A percentile compares a stretch with the other conserved stretches of the same genome.
These are phyloP conservation scores for Malaclemys terrapin DNA, from an alignment of 2,113 vertebrate species.

Conservation along the genomic window DNA sequence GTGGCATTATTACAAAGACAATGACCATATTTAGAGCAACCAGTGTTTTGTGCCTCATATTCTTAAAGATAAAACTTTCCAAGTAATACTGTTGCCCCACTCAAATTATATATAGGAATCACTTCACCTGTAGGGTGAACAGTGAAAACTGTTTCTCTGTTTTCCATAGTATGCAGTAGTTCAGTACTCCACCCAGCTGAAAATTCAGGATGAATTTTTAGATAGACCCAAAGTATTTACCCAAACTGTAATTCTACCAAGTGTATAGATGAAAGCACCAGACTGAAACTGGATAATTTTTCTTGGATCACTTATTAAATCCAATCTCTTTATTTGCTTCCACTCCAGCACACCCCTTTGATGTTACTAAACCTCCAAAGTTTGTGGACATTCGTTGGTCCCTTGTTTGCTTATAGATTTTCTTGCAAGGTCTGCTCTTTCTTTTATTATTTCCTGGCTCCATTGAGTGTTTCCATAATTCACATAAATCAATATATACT, in stretches of 20 bases:
- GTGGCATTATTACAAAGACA: not conserved
- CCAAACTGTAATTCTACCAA: not conserved
- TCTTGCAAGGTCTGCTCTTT: not conserved
- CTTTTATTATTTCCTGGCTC: slow-evolving; percentile 28
- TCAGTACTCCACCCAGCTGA: not conserved
- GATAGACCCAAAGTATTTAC: not conserved
- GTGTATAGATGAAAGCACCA: not conserved
- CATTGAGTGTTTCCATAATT: not conserved
- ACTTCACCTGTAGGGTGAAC: not conserved
- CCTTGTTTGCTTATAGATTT: not conserved
- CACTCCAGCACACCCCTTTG: not conserved
- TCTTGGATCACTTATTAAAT: not conserved
- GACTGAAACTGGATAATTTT: not conserved
- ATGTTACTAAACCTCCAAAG: not conserved
- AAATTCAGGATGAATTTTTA: not conserved
- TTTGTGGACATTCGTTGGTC: not conserved
- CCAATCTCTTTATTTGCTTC: not conserved
- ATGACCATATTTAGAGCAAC: not conserved
- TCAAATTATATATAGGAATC: not conserved
- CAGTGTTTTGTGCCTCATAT: not conserved
- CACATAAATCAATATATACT: slow-evolving; percentile 16
- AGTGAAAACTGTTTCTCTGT: not conserved
- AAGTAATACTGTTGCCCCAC: not conserved
- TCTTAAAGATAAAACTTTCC: not conserved
- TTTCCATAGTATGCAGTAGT: not conserved